Evolutionary conservation across 2,888 invertebrate genomes (phyloP).

Genomic region (Andrena dorsata): DNA sequence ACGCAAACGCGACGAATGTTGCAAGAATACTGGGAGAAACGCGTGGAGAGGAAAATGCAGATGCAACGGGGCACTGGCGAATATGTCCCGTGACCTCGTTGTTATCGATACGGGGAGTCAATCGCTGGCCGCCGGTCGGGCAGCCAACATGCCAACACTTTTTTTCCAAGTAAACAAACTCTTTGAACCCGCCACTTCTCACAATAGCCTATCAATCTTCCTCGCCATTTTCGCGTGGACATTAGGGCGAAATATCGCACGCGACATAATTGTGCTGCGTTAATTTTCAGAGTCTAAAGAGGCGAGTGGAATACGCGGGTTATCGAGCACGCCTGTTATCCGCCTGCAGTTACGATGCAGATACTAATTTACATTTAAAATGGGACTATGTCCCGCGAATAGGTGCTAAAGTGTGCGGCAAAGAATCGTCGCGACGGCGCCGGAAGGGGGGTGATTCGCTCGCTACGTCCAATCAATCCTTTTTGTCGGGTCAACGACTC

Average conservation of each 20-base stretch:
- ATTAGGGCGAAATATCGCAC: background rate
- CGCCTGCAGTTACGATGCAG: background rate
- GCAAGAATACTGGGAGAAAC: conserved; percentile 46
- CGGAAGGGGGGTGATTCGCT: background rate
- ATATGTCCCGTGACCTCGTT: conserved; percentile 60
- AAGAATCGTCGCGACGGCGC: background rate
- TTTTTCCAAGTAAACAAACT: conserved; percentile 26
- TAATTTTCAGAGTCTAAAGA: background rate
- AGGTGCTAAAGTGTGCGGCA: background rate
- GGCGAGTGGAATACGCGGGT: background rate
- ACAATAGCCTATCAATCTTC: too few species aligned
- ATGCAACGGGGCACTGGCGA: conserved; percentile 40
- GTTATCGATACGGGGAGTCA: conserved; percentile 61
- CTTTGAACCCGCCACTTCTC: background rate
- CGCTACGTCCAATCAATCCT: conserved; percentile 40
- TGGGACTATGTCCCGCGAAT: background rate
- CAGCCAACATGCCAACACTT: conserved; percentile 7
- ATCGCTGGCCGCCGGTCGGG: conserved; percentile 47
- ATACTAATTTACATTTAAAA: background rate
- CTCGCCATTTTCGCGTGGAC: background rate
- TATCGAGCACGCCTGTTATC: background rate
- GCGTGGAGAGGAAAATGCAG: conserved; percentile 35
- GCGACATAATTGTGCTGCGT: background rate
- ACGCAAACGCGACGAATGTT: conserved; percentile 47
- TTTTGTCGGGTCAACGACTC: conserved; percentile 46